Base-by-base conservation (phyloP, 2,888 invertebrate genomes). In the Pandemis cinnamomeana region DNA sequence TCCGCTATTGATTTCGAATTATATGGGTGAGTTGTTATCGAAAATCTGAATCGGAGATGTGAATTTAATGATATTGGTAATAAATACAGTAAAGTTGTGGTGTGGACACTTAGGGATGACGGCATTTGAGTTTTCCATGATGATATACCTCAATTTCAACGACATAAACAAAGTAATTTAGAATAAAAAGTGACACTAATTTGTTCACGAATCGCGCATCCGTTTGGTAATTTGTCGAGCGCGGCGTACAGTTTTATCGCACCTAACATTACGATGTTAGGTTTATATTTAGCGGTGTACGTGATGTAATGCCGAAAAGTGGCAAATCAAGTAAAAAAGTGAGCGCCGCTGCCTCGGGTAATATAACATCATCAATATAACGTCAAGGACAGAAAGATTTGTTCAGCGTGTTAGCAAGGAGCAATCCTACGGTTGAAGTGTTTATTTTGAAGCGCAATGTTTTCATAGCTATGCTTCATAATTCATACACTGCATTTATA, bases 1-100 rank as follows among this genome's bases (percentile, higher is more conserved):
- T 87, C 88, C 83, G 86, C 79, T 81, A 78, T 79, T 75, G 77
- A 85, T 82, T 82, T 85, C 84, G 82, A 84, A 66, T 74, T 86
- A 82, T 85, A 89, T 90, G 90, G 89, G 90, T 89, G 87, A 89
- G 89, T 89, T 66, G 61, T 46, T 46, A 68, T 58, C 53, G 53
- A 36, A 44, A 46, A 61, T 51, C 36, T n/a, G n/a, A 62, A 36
- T 67, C 13, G 27, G 46, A 63, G 44, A 64, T 27, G 64, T 64
- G 46, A 64, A 64, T 20, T 64, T 27, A 15, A 62, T 42, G 62
- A 58, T 58, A 51, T 51, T 11, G 27, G 27, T 11, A 3, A 46
- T 11, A 11, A 11, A 46, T 46, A 15, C 2, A 5, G 15, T 53
- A n/a, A 5, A 7, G 6, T 15, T n/a, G 5, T 53, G 53, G n/a